Evolutionary conservation across 2,888 invertebrate species (phyloP).

Genomic region (Agonopterix alstromeriana): DNA sequence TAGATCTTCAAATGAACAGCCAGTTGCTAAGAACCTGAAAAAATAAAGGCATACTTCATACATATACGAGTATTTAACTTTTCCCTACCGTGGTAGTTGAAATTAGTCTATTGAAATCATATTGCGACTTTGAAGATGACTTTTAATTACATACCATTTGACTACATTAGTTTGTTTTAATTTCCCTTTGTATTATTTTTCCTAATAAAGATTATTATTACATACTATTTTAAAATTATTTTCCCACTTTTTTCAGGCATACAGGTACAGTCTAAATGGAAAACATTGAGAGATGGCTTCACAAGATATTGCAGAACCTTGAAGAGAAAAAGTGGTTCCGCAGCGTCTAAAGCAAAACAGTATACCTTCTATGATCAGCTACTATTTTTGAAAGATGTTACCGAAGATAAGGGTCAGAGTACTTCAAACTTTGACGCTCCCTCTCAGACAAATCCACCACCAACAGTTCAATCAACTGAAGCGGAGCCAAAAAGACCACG

Average conservation of each 20-base stretch:
- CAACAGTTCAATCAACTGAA: constrained; percentile 4
- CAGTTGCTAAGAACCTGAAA: constrained; percentile 12
- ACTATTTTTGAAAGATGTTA: constrained; percentile 3
- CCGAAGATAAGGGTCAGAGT: constrained; percentile 4
- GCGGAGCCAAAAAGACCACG: constrained; percentile 5
- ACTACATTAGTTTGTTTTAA: no score
- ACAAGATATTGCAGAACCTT: constrained; percentile 8
- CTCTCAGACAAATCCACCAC: constrained; percentile 1
- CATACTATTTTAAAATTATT: neutral
- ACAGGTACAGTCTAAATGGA: constrained; percentile 6
- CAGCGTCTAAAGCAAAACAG: constrained; percentile 6
- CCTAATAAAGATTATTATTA: neutral
- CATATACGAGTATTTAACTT: neutral
- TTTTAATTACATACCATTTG: neutral
- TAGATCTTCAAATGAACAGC: constrained; percentile 13
- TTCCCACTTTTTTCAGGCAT: neutral
- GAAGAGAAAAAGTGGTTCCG: constrained; percentile 8
- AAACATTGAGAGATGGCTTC: constrained; percentile 8
- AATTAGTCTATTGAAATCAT: neutral
- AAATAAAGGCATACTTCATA: neutral
- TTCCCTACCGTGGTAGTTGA: neutral
- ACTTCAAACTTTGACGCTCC: constrained; percentile 5
- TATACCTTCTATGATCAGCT: constrained; percentile 7
- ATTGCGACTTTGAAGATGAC: neutral
- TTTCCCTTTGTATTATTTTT: no score